Base-by-base conservation (phyloP, 1,140 invertebrate genomes). In the Asbolus verrucosus region DNA sequence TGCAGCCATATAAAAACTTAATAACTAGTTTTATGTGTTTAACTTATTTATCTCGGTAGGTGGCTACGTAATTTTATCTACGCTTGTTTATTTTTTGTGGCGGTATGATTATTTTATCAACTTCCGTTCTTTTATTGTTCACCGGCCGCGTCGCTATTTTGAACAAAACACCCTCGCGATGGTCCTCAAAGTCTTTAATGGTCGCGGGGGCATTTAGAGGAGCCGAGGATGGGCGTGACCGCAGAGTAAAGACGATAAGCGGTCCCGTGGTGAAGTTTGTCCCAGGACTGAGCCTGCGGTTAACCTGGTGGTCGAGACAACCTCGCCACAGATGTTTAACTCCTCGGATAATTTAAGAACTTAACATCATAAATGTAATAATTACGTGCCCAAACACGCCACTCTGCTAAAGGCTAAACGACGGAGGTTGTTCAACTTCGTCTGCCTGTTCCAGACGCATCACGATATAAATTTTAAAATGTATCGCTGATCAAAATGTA, bases 11-110 rank as follows among this genome's bases (percentile, higher is more conserved):
- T 63, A 63, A 63, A 63, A 63, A 63, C 39, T 41, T 63, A 63
- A 63, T 63, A 63, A 63, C 61, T 41, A 21, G 61, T 63, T 63
- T 63, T 63, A 63, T 63, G 61, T 63, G 61, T 63, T 63, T 63
- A 63, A 63, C 61, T 63, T 63, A 63, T 63, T 63, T 63, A 63
- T 63, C 61, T 41, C 61, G 21, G 61, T 63, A 63, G 61, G 61
- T 63, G 61, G 61, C 39, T 63, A 63, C 33, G 39, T 63, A 41
- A 63, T 63, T 41, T 63, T 63, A 63, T 63, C 61, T 63, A 63
- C 61, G 39, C 33, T 63, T 63, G 61, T 63, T 63, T 63, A 63
- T 63, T 63, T 63, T 63, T 62, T 62, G 60, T 39, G 60, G 31
- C 16, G 27, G 33, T 63, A 41, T 63, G 33, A 63, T 31, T 63